Evolutionary conservation across 2,113 vertebrate genomes (phyloP), one percentile per base, ranked within the genome.

Genomic region (Hucho hucho): DNA sequence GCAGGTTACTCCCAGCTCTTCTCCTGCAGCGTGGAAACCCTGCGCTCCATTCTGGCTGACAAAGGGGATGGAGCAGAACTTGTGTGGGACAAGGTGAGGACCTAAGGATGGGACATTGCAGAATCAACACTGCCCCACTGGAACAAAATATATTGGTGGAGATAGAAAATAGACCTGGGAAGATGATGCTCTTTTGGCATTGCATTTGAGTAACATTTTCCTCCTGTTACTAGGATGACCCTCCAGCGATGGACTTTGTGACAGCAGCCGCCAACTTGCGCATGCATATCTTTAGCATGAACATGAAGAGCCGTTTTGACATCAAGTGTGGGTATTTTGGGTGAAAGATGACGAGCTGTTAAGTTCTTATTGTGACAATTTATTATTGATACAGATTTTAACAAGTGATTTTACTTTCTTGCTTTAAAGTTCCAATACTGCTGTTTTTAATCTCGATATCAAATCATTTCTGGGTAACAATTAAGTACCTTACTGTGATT

Each of bases 231-330:
- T 87, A 99, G 98, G 98, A 99, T 53, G 95, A 99, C 29, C 91
- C 95, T 66, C 94, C 98, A 66, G 96, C 98, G 12, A 96, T 99
- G 98, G 97, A 99, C 91, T 99, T 99, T 75, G 98, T 99, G 71
- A 98, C 97, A 0, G 92, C 97, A 37, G 97, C 98, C 46, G 92
- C 98, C 4, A 99, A 99, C 88, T 91, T 99, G 65, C 94, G 98
- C 69, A 99, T 99, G 97, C 92, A 98, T 82, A 96, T 99, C 91
- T 99, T 99, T 88, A 98, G 97, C 88, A 99, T 99, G 96, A 97
- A 93, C 86, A 98, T 96, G 96, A 99, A 98, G 90, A 99, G 98
- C 87, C 95, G 93, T 88, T 99, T 99, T 81, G 97, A 99, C 83
- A 96, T 99, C 26, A 99, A 99, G 85, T 98, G 98, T 99, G 92